These are phyloP conservation scores for Zapus hudsonius DNA, from an alignment of 2,113 vertebrate species.

Conservation along the genomic window DNA sequence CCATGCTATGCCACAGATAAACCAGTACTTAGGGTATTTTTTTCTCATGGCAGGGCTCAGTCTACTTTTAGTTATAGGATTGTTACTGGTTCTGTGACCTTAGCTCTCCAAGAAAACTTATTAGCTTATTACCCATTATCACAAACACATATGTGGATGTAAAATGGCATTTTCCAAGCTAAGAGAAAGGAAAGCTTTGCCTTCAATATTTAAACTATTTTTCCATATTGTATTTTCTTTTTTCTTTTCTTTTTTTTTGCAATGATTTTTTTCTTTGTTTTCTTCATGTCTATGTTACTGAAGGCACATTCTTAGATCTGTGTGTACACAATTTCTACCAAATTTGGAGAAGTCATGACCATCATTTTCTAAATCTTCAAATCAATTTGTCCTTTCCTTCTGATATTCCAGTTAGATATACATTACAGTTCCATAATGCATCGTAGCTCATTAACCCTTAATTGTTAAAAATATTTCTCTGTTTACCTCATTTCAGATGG, in stretches of 20 bases:
- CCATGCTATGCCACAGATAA: not conserved
- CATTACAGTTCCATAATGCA: not conserved
- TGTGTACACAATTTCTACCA: not conserved
- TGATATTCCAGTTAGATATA: not conserved
- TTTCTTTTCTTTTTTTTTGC: constrained; percentile 8
- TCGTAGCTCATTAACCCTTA: not conserved
- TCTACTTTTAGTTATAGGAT: not conserved
- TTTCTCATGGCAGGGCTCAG: not conserved
- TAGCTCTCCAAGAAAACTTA: not conserved
- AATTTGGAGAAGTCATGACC: not conserved
- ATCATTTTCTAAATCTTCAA: constrained; percentile 38
- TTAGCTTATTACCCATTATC: not conserved
- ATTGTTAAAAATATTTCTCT: not conserved
- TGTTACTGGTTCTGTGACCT: not conserved
- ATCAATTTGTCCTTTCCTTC: not conserved
- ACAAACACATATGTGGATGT: not conserved
- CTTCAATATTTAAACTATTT: not conserved
- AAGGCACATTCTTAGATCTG: not conserved
- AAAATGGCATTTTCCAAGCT: not conserved
- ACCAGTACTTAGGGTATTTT: not conserved
- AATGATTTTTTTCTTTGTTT: not conserved
- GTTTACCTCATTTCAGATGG: not conserved
- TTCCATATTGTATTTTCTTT: not conserved
- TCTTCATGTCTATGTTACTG: not conserved
- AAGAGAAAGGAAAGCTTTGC: constrained; percentile 7